Base-by-base conservation (phyloP, 2,113 vertebrate genomes). In the Pongo abelii region DNA sequence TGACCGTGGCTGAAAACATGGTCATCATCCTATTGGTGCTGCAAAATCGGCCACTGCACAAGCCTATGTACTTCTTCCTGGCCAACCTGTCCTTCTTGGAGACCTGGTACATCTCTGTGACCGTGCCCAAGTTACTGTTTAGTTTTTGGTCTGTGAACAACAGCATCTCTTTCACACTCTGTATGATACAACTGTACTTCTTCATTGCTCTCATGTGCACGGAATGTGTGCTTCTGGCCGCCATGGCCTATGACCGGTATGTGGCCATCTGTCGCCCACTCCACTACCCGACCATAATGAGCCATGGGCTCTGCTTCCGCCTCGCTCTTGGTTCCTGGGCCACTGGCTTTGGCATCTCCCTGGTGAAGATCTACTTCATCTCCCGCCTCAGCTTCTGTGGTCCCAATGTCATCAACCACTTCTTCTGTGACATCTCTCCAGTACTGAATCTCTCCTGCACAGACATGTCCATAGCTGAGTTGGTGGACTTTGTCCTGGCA, bases 361-460 rank as follows among this genome's bases (percentile, higher is more conserved):
- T 98, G 77, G 96, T 97, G 14, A 98, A 98, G 89, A 98, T 97
- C 78, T 97, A 59, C 79, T 98, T 98, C 64, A 98, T 98, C 77
- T 98, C 97, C 16, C 96, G 91, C 14, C 96, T 98, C 87, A 95
- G 78, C 11, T 98, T 98, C 93, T 98, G 98, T 78, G 98, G 98
- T 6, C 98, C 98, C 55, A 98, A 98, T 40, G 79, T 98, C 72
- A 98, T 98, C 92, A 98, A 98, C 46, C 98, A 98, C 79, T 98
- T 98, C 94, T 98, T 98, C 70, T 98, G 98, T 92, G 98, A 98
- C 64, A 98, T 98, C 81, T 98, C 98, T 43, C 98, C 98, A 2
- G 96, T 98, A 0, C 97, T 98, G 8, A 98, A 98, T 64, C 97
- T 98, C 10, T 98, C 98, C 57, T 98, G 98, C 91, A 98, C 97